phyloP scores from a whole-genome alignment of 2,888 invertebrate genomes.

The Mythimna albipuncta region DNA sequence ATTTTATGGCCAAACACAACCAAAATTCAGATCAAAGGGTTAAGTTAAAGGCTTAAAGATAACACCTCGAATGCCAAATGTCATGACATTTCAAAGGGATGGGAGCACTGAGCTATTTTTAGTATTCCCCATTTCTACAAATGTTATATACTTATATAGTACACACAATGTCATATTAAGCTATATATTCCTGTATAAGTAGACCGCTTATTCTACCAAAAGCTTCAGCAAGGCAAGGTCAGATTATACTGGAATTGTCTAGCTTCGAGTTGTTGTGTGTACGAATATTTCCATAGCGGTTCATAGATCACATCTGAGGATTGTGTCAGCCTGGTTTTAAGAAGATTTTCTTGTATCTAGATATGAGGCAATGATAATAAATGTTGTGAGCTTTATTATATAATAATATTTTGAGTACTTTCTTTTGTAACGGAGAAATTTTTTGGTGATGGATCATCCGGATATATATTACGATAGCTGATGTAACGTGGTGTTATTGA shows the following conservation, averaged over 20 bases:
- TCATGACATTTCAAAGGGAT: constrained; percentile 41
- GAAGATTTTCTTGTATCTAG: constrained; percentile 26
- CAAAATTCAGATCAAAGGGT: constrained; percentile 13
- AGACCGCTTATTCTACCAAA: background rate
- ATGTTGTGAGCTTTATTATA: constrained; percentile 1
- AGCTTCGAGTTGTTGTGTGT: background rate
- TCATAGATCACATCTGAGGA: constrained; percentile 32
- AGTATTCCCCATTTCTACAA: constrained; percentile 38
- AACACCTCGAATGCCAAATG: constrained; percentile 47
- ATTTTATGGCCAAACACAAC: constrained; percentile 15
- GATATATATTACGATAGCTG: no score
- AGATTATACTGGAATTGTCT: background rate
- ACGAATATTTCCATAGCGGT: constrained; percentile 22
- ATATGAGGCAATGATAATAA: constrained; percentile 37
- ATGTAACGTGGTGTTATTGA: no score
- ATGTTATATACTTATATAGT: constrained; percentile 12
- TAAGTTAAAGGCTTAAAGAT: constrained; percentile 23
- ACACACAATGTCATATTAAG: background rate
- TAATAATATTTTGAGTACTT: background rate
- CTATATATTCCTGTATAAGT: background rate
- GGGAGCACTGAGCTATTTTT: constrained; percentile 43
- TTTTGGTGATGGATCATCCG: background rate
- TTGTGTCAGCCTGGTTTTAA: constrained; percentile 13
- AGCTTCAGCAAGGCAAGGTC: background rate
- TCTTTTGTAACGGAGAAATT: background rate